Evolutionary conservation across 2,113 vertebrate genomes (phyloP).

Genomic region (Xyliphius kryptos): DNA sequence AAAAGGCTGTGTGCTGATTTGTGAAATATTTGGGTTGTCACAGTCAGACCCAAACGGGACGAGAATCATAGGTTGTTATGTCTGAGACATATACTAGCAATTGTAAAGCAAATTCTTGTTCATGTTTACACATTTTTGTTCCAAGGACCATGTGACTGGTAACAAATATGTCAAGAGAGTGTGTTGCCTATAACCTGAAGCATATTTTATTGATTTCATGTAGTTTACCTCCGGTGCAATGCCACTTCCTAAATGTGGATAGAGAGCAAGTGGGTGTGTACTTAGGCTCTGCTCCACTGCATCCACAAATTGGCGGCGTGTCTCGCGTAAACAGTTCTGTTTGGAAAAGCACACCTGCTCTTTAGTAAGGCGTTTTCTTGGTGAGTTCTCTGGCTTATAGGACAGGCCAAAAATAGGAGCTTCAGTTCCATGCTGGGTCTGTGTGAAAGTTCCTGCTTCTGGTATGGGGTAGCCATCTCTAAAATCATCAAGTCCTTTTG

Average conservation of each 20-base stretch:
- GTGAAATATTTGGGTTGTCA: slow-evolving; percentile 1
- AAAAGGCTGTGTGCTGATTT: slow-evolving; percentile 1
- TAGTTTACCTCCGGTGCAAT: slow-evolving; percentile 59
- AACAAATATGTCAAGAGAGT: background rate
- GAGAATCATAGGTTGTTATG: background rate
- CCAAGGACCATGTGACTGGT: background rate
- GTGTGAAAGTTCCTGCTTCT: background rate
- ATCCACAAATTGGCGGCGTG: slow-evolving; percentile 34
- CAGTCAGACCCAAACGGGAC: background rate
- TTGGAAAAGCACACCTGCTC: slow-evolving; percentile 52
- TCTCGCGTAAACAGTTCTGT: slow-evolving; percentile 49
- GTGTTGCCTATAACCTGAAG: slow-evolving; percentile 8
- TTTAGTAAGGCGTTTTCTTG: slow-evolving; percentile 40
- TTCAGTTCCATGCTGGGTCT: background rate
- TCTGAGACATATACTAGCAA: background rate
- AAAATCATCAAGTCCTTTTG: slow-evolving; percentile 53
- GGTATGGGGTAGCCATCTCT: slow-evolving; percentile 42
- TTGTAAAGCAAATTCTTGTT: background rate
- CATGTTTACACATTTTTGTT: background rate
- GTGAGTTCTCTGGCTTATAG: slow-evolving; percentile 6
- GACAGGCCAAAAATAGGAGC: slow-evolving; percentile 35
- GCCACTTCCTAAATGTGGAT: slow-evolving; percentile 55
- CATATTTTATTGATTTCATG: no score
- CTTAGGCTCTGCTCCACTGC: slow-evolving; percentile 48
- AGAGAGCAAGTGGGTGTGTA: slow-evolving; percentile 54